These are phyloP conservation scores for Orthonyx spaldingii DNA, from an alignment of 2,113 vertebrate species.

Conservation along the genomic window DNA sequence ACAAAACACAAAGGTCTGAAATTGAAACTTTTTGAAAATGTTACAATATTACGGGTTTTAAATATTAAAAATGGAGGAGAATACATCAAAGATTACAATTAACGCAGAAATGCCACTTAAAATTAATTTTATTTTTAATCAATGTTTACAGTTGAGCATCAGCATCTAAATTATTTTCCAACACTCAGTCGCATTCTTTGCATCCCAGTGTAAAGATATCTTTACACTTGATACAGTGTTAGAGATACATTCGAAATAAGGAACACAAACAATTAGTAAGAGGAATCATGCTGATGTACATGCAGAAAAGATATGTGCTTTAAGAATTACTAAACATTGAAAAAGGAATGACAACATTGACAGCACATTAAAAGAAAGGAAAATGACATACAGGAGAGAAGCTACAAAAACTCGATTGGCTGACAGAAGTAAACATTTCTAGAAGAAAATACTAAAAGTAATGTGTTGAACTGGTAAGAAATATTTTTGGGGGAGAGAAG, in stretches of 20 bases:
- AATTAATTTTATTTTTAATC: constrained; percentile 49
- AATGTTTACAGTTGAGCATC: constrained; percentile 40
- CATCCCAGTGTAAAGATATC: constrained; percentile 42
- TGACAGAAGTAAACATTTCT: constrained; percentile 43
- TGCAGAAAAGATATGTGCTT: constrained; percentile 18
- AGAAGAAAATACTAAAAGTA: constrained; percentile 50
- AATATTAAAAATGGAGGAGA: neutral
- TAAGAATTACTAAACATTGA: constrained; percentile 31
- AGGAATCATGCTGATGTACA: constrained; percentile 24
- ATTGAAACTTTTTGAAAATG: neutral
- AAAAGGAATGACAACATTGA: constrained; percentile 38
- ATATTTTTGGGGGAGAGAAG: constrained; percentile 11
- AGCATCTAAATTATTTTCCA: constrained; percentile 50
- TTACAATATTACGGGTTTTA: neutral
- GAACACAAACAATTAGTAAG: constrained; percentile 31
- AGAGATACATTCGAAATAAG: constrained; percentile 46
- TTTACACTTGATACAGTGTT: constrained; percentile 38
- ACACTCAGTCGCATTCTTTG: constrained; percentile 29
- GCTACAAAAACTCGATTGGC: constrained; percentile 41
- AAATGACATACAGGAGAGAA: constrained; percentile 42
- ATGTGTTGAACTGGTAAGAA: constrained; percentile 11
- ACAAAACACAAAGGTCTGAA: neutral
- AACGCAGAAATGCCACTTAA: constrained; percentile 49
- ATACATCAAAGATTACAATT: constrained; percentile 56
- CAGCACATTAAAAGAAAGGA: constrained; percentile 32